Conservation (phyloP, 2,797 vertebrate genomes). For the Caiman crocodilus region DNA sequence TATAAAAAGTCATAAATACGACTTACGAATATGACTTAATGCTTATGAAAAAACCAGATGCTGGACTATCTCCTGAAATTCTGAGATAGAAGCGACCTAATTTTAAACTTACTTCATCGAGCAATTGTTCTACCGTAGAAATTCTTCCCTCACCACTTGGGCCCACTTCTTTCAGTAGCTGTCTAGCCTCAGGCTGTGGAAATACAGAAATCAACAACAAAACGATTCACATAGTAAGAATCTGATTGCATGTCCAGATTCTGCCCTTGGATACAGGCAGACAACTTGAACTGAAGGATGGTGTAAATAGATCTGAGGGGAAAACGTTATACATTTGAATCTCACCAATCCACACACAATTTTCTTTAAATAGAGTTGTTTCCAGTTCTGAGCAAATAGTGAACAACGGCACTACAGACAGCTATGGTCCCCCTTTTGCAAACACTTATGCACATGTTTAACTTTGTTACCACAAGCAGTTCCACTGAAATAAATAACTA, state of each 20-base stretch:
- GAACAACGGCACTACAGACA: neutral
- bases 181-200: constrained; percentile 75
- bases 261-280: neutral
- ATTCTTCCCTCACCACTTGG: constrained; percentile 80
- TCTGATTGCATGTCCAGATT: neutral
- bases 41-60: neutral
- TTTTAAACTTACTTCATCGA: constrained; percentile 83
- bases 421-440: neutral
- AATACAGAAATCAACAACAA: neutral
- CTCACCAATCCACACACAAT: neutral
- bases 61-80: neutral
- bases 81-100: neutral
- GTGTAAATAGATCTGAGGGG: neutral
- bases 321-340: neutral
- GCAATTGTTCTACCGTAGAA: constrained; percentile 82
- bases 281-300: neutral
- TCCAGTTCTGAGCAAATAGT: neutral
- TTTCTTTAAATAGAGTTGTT: neutral
- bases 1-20: neutral
- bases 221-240: neutral
- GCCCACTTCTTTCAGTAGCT: constrained; percentile 84
- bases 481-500: neutral
- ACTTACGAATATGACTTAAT: neutral
- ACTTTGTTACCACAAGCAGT: fast-evolving
- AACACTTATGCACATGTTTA: neutral